phyloP scores from a whole-genome alignment of 2,797 vertebrate species.

The Onychomys leucogaster region DNA sequence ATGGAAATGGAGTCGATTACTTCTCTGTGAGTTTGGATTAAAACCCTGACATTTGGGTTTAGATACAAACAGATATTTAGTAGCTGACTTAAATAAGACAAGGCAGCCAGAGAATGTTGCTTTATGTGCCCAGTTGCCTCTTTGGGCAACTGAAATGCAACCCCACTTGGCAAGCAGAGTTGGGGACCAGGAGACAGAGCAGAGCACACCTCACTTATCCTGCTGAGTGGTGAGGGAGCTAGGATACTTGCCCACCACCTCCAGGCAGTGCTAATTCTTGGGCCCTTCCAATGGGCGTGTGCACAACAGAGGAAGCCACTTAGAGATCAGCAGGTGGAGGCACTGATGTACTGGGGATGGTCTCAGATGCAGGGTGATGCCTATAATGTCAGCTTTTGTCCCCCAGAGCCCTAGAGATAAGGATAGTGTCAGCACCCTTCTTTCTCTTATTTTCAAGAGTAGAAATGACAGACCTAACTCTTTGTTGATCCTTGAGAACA shows the following conservation, averaged over 20 bases:
- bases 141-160: neutral
- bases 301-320: neutral
- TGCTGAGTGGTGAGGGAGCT: neutral
- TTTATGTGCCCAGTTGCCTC: neutral
- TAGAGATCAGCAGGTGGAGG: neutral
- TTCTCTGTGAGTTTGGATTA: neutral
- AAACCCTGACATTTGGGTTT: neutral
- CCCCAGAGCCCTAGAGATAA: neutral
- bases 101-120: neutral
- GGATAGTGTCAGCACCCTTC: neutral
- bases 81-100: neutral
- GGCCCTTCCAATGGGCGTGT: neutral
- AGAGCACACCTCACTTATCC: neutral
- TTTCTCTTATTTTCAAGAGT: neutral
- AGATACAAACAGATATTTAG: neutral
- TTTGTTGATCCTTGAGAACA: neutral
- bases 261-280: neutral
- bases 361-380: neutral
- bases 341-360: neutral
- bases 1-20: neutral
- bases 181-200: neutral
- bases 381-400: neutral
- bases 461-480: neutral
- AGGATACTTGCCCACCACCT: neutral
- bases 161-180: neutral